Evolutionary conservation across 2,113 vertebrate genomes (phyloP).

Genomic region (Thryonomys swinderianus): DNA sequence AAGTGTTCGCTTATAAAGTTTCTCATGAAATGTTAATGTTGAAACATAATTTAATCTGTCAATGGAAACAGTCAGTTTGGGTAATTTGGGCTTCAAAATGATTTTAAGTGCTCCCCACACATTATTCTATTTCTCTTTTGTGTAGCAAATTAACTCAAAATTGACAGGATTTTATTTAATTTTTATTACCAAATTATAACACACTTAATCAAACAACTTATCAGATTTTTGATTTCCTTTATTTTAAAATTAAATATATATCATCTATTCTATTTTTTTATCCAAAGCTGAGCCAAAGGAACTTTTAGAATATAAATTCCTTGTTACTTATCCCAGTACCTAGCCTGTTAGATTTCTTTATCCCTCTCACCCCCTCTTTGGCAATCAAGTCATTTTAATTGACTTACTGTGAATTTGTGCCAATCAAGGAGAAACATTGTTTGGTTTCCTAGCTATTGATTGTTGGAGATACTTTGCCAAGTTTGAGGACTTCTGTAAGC

Average conservation of each 20-base stretch:
- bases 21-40: constrained; percentile 80
- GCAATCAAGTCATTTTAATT: constrained; percentile 28
- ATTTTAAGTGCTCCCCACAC: constrained; percentile 28
- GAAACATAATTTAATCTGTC: constrained; percentile 78
- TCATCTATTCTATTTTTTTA: constrained; percentile 40
- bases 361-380: not conserved
- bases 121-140: constrained; percentile 30
- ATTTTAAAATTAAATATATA: constrained; percentile 42
- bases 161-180: constrained; percentile 28
- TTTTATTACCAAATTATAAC: constrained; percentile 13
- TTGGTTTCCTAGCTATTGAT: constrained; percentile 43
- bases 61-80: constrained; percentile 76
- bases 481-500: not conserved
- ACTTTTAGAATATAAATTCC: constrained; percentile 40
- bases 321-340: not conserved
- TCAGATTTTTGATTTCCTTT: constrained; percentile 34
- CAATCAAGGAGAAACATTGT: not conserved
- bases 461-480: not conserved
- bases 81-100: constrained; percentile 64
- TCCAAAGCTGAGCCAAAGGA: not conserved
- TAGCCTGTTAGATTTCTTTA: not conserved
- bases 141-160: constrained; percentile 55
- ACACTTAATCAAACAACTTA: constrained; percentile 2
- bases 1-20: constrained; percentile 74
- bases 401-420: not conserved